Conservation (phyloP, 2,797 vertebrate genomes). For the Centroberyx gerrardi region DNA sequence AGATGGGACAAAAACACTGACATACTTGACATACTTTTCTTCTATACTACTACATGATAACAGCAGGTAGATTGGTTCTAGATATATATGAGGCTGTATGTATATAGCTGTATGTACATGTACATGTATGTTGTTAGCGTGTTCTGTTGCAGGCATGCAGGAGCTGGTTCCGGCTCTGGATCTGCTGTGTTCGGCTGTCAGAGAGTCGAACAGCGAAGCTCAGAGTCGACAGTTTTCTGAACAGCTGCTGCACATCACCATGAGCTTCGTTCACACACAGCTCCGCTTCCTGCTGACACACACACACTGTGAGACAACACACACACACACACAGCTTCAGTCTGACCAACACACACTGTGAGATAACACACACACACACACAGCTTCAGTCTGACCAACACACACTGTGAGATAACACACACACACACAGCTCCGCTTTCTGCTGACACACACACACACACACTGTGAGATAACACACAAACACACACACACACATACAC, state of each 20-base stretch:
- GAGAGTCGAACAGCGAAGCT: slow-evolving; percentile 90
- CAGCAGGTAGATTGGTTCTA: no score
- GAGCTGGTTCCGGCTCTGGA: slow-evolving; percentile 91
- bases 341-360: background rate
- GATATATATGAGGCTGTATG: no score
- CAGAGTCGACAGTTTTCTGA: slow-evolving; percentile 96
- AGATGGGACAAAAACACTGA: no score
- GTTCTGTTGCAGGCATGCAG: slow-evolving; percentile 85
- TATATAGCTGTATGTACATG: background rate
- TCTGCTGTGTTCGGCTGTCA: slow-evolving; percentile 90
- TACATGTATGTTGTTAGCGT: background rate
- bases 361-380: background rate
- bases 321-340: slow-evolving; percentile 15
- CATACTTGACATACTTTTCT: no score
- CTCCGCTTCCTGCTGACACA: slow-evolving; percentile 86
- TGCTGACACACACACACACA: no score
- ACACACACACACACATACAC: no score
- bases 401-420: background rate
- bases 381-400: background rate
- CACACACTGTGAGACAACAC: slow-evolving; percentile 79
- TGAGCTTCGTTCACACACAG: slow-evolving; percentile 91
- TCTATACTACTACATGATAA: no score
- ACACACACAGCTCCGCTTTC: background rate
- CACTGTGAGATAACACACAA: no score
- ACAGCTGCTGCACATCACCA: slow-evolving; percentile 92